Percentiles rank a stretch among this genome's conserved stretches.
phyloP scores from a whole-genome alignment of 2,797 vertebrate genomes.

The Muscicapa striata region DNA sequence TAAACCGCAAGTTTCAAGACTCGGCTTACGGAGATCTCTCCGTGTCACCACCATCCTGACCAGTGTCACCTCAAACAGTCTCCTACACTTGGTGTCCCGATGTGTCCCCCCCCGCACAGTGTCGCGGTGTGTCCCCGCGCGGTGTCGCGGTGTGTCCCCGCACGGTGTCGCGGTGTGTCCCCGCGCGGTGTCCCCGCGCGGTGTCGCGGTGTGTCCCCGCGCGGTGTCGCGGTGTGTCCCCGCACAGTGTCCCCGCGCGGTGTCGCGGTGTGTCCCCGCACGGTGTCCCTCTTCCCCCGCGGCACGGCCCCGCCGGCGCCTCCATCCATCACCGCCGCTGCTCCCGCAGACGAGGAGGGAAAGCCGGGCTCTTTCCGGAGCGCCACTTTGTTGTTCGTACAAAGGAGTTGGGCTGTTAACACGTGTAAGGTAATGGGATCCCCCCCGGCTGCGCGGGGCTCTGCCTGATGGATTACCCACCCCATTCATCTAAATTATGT shows the following conservation, averaged over 20 bases:
- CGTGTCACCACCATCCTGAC: too few species aligned
- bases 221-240: conserved; percentile 63
- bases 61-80: too few species aligned
- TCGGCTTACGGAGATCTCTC: too few species aligned
- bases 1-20: too few species aligned
- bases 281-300: conserved; percentile 75
- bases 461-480: conserved; percentile 83
- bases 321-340: conserved; percentile 83
- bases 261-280: conserved; percentile 39
- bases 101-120: conserved; percentile 62
- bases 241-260: neutral
- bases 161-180: conserved; percentile 62
- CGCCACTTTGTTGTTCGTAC: conserved; percentile 84
- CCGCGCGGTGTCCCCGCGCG: conserved; percentile 79
- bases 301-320: conserved; percentile 28
- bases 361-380: conserved; percentile 74
- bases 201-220: conserved; percentile 70
- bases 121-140: conserved; percentile 36
- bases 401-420: conserved; percentile 87
- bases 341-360: conserved; percentile 81
- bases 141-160: conserved; percentile 5
- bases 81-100: too few species aligned
- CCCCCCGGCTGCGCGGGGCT: conserved; percentile 76
- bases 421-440: conserved; percentile 89
- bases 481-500: conserved; percentile 91